phyloP scores from a whole-genome alignment of 2,113 vertebrate genomes.

The Lepus timidus region DNA sequence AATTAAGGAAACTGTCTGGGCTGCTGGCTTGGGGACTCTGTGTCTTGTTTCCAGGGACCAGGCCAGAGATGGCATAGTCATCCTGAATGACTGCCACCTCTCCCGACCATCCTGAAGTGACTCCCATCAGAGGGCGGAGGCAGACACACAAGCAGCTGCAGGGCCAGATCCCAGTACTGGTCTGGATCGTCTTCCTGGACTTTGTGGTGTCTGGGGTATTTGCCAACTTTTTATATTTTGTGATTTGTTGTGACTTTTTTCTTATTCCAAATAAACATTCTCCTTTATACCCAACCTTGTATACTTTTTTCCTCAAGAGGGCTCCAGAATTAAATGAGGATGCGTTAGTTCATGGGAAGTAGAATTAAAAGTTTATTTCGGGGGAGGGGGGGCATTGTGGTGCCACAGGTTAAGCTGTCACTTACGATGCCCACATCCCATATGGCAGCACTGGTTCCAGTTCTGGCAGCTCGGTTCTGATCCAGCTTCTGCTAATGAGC shows the following conservation, averaged over 20 bases:
- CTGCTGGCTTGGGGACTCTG: background rate
- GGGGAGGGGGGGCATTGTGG: too few species aligned
- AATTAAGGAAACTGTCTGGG: background rate
- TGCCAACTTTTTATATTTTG: background rate
- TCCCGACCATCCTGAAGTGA: background rate
- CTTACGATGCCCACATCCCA: too few species aligned
- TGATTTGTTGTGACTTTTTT: constrained; percentile 8
- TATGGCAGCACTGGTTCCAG: too few species aligned
- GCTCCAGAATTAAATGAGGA: background rate
- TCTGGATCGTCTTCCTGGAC: constrained; percentile 24
- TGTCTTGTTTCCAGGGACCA: background rate
- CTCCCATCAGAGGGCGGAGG: background rate
- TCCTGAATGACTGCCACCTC: background rate
- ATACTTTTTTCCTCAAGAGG: background rate
- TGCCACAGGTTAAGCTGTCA: too few species aligned
- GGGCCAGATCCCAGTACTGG: background rate
- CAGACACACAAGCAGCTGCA: background rate
- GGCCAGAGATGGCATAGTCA: background rate
- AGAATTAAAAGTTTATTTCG: background rate
- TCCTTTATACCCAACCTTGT: constrained; percentile 39
- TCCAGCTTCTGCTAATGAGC: too few species aligned
- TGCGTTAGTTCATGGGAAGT: background rate
- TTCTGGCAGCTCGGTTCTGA: too few species aligned
- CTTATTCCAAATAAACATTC: constrained; percentile 43
- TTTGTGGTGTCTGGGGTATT: constrained; percentile 31